A percentile compares a stretch with the other conserved stretches of the same genome.
phyloP scores from a whole-genome alignment of 2,797 vertebrate species.

The Phalanger gymnotis region DNA sequence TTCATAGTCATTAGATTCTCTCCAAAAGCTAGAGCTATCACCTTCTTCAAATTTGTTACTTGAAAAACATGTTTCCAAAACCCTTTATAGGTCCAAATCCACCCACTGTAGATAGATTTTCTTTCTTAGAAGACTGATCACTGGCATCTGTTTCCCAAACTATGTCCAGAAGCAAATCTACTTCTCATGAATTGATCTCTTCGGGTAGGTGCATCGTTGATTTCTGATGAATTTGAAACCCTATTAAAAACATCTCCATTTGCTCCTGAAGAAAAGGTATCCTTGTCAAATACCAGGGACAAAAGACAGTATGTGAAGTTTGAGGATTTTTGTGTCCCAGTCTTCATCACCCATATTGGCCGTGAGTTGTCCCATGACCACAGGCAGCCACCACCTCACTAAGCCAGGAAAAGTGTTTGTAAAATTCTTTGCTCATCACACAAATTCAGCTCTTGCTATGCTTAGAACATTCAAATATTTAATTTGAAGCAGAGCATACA shows the following conservation, averaged over 20 bases:
- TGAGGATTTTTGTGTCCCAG: too few relatives aligned
- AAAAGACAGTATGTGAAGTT: too few relatives aligned
- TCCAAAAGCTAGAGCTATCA: conserved; percentile 71
- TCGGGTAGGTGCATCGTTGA: too few relatives aligned
- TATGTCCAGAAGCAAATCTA: too few relatives aligned
- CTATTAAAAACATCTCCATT: too few relatives aligned
- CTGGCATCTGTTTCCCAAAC: conserved; percentile 73
- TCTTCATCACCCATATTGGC: too few relatives aligned
- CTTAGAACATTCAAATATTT: not conserved
- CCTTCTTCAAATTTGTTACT: conserved; percentile 74
- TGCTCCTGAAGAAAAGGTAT: too few relatives aligned
- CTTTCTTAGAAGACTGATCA: conserved; percentile 63
- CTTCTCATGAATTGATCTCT: too few relatives aligned
- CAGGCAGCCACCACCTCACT: too few relatives aligned
- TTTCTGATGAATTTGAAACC: too few relatives aligned
- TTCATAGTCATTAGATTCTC: conserved; percentile 38
- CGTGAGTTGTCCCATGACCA: too few relatives aligned
- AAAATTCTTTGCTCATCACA: not conserved
- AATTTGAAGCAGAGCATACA: not conserved
- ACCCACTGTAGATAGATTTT: conserved; percentile 45
- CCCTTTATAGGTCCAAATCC: conserved; percentile 70
- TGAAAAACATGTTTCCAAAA: conserved; percentile 77
- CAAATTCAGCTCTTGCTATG: not conserved
- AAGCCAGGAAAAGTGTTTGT: not conserved
- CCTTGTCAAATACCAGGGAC: too few relatives aligned